A percentile compares a stretch with the other conserved stretches of the same genome.
Evolutionary conservation across 2,113 vertebrate species (phyloP).

Genomic region (Nibea albiflora): DNA sequence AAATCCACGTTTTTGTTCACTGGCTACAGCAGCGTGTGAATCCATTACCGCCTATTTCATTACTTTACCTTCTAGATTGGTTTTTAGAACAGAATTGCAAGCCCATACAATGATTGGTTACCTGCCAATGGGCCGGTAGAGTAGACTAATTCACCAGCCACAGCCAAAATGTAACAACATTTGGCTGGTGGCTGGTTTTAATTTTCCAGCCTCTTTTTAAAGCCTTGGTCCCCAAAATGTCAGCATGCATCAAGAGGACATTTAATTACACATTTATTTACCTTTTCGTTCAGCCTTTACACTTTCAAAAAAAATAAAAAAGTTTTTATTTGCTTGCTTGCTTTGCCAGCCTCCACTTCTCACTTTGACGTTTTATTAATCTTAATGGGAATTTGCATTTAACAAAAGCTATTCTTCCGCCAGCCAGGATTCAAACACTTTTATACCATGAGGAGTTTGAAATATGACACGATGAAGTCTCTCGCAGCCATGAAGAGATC

Average conservation of each 20-base stretch:
- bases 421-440: neutral
- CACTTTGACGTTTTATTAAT: conserved; percentile 33
- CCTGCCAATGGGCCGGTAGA: conserved; percentile 57
- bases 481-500: conserved; percentile 29
- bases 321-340: conserved; percentile 17
- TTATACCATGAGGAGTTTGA: neutral
- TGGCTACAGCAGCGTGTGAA: conserved; percentile 32
- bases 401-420: conserved; percentile 1
- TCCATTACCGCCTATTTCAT: conserved; percentile 61
- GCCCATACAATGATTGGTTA: conserved; percentile 65
- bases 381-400: conserved; percentile 21
- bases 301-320: neutral
- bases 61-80: conserved; percentile 57
- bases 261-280: conserved; percentile 66
- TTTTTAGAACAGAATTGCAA: conserved; percentile 51
- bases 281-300: conserved; percentile 11
- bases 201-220: conserved; percentile 59
- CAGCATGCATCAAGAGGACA: conserved; percentile 59
- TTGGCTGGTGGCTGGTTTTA: conserved; percentile 65
- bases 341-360: conserved; percentile 21
- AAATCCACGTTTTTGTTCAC: conserved; percentile 48
- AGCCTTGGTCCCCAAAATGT: conserved; percentile 58
- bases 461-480: conserved; percentile 5
- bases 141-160: conserved; percentile 55
- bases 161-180: conserved; percentile 50